A percentile compares a stretch with the other conserved stretches of the same genome.
phyloP scores from a whole-genome alignment of 2,113 vertebrate species.

The Sclerurus mexicanus region DNA sequence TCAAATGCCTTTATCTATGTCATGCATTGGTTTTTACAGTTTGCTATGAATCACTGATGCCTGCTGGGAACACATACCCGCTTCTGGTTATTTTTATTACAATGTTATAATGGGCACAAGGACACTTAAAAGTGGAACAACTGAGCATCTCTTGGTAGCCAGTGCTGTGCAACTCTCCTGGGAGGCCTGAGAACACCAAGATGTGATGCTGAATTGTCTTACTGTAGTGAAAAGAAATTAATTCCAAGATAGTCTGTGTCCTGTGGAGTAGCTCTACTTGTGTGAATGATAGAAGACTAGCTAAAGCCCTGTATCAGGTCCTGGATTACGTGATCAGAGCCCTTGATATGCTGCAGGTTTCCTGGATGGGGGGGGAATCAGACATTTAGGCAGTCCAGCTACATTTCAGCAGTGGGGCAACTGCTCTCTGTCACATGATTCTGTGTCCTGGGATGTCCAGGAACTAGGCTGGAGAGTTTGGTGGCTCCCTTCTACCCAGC shows the following conservation, averaged over 20 bases:
- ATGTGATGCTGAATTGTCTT: neutral
- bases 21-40: constrained; percentile 42
- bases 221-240: neutral
- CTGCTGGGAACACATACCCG: constrained; percentile 52
- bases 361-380: neutral
- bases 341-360: neutral
- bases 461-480: neutral
- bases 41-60: constrained; percentile 62
- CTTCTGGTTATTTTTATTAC: constrained; percentile 67
- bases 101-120: constrained; percentile 65
- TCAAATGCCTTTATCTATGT: constrained; percentile 65
- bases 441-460: neutral
- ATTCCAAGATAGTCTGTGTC: neutral
- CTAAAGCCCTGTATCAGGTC: neutral
- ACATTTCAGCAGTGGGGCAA: neutral
- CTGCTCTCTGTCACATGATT: neutral
- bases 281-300: neutral
- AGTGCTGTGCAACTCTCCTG: constrained; percentile 6
- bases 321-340: neutral
- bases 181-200: neutral
- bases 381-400: neutral
- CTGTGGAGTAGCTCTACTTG: neutral
- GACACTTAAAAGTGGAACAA: constrained; percentile 57
- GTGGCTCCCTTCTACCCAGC: neutral
- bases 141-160: constrained; percentile 24